Conservation (phyloP, 2,113 vertebrate species). For the Talpa occidentalis region DNA sequence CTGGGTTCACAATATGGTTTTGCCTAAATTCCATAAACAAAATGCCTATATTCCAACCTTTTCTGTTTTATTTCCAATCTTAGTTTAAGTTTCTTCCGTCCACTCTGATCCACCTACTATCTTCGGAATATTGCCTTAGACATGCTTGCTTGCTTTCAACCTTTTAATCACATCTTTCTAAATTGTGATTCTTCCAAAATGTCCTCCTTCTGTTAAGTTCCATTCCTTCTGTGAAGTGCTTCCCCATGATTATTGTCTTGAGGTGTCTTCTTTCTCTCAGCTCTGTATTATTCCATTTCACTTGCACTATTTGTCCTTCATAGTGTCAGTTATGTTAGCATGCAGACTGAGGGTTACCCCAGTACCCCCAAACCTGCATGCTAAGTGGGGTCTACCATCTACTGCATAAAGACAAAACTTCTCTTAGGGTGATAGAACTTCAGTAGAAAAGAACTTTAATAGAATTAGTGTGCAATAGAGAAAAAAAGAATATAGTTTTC, state of each 20-base stretch:
- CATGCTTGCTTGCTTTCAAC: not conserved
- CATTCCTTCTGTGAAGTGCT: not conserved
- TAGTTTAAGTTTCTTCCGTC: not conserved
- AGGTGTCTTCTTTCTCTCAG: not conserved
- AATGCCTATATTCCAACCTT: no score
- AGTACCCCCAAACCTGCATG: no score
- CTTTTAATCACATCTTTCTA: not conserved
- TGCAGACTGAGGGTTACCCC: no score
- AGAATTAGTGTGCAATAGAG: no score
- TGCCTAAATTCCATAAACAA: no score
- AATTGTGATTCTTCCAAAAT: no score
- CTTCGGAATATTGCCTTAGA: not conserved
- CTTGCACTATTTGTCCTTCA: not conserved
- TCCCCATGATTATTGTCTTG: not conserved
- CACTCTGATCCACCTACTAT: not conserved
- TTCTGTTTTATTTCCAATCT: not conserved
- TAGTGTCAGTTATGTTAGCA: not conserved
- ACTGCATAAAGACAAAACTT: no score
- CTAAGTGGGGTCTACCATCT: no score
- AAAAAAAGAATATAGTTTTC: no score
- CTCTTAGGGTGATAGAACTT: no score
- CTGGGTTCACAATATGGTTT: no score
- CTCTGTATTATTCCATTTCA: not conserved
- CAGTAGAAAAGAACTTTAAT: no score
- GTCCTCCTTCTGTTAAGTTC: not conserved